Percentiles rank a stretch among this genome's conserved stretches.
These are phyloP conservation scores for Acrobasis repandana DNA, from an alignment of 2,888 invertebrate genomes.

Conservation along the genomic window DNA sequence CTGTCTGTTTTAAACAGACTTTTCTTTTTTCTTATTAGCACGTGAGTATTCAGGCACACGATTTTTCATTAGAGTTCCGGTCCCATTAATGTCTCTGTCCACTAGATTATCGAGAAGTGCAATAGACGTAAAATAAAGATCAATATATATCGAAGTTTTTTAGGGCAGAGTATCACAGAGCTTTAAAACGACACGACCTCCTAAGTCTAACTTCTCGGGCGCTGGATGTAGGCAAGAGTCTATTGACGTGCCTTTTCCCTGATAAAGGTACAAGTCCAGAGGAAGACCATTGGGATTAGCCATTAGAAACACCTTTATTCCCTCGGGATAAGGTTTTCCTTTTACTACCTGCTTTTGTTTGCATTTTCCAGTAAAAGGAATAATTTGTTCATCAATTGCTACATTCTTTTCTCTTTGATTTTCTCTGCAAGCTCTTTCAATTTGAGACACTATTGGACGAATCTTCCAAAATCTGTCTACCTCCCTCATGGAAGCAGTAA, in stretches of 20 bases:
- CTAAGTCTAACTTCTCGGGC: conserved; percentile 32
- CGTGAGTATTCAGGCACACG: conserved; percentile 18
- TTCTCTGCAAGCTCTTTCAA: conserved; percentile 26
- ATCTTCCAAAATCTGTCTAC: conserved; percentile 8
- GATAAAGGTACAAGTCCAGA: conserved; percentile 37
- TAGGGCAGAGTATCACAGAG: conserved; percentile 29
- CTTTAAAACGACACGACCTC: conserved; percentile 34
- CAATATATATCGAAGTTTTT: conserved; percentile 26
- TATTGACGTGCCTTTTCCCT: conserved; percentile 30
- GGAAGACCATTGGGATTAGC: conserved; percentile 34
- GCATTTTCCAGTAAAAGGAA: too few relatives aligned
- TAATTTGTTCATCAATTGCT: conserved; percentile 40
- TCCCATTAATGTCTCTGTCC: conserved; percentile 16
- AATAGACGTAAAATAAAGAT: conserved; percentile 27
- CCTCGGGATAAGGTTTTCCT: conserved; percentile 34
- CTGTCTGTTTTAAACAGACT: conserved; percentile 18
- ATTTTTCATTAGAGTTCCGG: conserved; percentile 21
- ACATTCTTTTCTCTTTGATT: conserved; percentile 28
- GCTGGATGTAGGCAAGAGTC: conserved; percentile 29
- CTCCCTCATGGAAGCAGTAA: not conserved
- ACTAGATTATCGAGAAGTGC: conserved; percentile 21
- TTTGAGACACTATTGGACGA: conserved; percentile 3
- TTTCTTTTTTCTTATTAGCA: conserved; percentile 4
- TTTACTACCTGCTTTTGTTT: conserved; percentile 23
- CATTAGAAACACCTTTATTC: conserved; percentile 38